Conservation (phyloP, 2,113 vertebrate species). For the Serinus canaria region DNA sequence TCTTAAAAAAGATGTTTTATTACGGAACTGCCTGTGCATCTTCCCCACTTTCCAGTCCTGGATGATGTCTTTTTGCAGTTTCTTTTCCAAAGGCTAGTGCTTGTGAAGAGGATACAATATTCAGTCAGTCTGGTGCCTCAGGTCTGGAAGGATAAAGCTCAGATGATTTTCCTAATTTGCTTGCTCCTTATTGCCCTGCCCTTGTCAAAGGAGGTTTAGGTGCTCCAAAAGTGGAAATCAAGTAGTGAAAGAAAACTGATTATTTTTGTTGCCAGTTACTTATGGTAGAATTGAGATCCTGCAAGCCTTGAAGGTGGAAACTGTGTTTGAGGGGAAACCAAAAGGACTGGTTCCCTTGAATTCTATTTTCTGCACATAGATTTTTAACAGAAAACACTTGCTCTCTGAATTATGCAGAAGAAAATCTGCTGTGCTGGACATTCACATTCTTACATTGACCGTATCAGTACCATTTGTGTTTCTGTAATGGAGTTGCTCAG, state of each 20-base stretch:
- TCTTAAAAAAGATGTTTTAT: neutral
- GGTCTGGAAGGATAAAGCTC: neutral
- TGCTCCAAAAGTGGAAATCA: neutral
- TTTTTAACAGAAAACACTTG: neutral
- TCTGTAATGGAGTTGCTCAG: neutral
- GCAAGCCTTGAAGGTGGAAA: neutral
- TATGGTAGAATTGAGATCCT: neutral
- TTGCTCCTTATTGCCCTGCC: neutral
- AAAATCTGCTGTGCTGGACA: neutral
- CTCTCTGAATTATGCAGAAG: neutral
- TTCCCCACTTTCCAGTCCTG: neutral
- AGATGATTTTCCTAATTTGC: neutral
- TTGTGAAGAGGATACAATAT: neutral
- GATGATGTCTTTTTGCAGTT: neutral
- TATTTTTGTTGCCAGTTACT: neutral
- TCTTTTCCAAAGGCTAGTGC: neutral
- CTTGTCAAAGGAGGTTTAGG: neutral
- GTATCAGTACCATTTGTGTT: neutral
- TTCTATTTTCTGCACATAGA: neutral
- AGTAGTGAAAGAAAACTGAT: neutral
- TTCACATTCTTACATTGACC: neutral
- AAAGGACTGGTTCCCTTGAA: neutral
- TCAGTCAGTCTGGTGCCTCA: neutral
- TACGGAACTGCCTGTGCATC: neutral
- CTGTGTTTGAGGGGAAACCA: neutral